Base-by-base conservation (phyloP, 1,140 invertebrate species). In the Medauroidea extradentata region DNA sequence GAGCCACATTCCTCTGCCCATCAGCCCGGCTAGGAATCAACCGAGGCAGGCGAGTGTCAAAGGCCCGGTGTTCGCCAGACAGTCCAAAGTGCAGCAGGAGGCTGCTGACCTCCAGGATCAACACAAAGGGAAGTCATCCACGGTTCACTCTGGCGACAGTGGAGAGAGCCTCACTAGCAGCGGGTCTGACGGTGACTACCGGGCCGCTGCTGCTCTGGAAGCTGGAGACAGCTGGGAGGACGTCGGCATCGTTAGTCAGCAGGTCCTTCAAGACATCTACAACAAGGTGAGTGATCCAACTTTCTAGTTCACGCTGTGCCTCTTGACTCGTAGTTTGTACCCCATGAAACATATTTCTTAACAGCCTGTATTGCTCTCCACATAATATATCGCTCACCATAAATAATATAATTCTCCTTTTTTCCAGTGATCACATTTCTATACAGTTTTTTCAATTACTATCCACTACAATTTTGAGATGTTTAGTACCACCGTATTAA, bases 261-360 rank as follows among this genome's bases (percentile, higher is more conserved):
- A 76, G 59, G 75, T 79, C 5, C 60, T 83, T 23, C 69, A 76
- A 53, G 75, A 82, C 60, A 67, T 83, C 25, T 74, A 79, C 43
- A 79, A 79, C 39, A 80, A 79, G 72, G 81, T 82, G 63, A 79
- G 73, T 27, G 23, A 21, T 5, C 34, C 9, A 53, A 53, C 9
- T 13, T 53, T 38, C 11, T 53, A 53, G 38, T n/a, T n/a, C n/a
- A n/a, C n/a, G n/a, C n/a, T n/a, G n/a, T n/a, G n/a, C n/a, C n/a
- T n/a, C n/a, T n/a, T n/a, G n/a, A n/a, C n/a, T n/a, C n/a, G n/a
- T n/a, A n/a, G n/a, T n/a, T n/a, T n/a, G n/a, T n/a, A n/a, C n/a
- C n/a, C n/a, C n/a, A n/a, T n/a, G n/a, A n/a, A n/a, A n/a, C n/a
- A n/a, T n/a, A n/a, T n/a, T n/a, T n/a, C n/a, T n/a, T n/a, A n/a